These are phyloP conservation scores for Menidia beryllina DNA, from an alignment of 2,113 vertebrate species.

Conservation along the genomic window DNA sequence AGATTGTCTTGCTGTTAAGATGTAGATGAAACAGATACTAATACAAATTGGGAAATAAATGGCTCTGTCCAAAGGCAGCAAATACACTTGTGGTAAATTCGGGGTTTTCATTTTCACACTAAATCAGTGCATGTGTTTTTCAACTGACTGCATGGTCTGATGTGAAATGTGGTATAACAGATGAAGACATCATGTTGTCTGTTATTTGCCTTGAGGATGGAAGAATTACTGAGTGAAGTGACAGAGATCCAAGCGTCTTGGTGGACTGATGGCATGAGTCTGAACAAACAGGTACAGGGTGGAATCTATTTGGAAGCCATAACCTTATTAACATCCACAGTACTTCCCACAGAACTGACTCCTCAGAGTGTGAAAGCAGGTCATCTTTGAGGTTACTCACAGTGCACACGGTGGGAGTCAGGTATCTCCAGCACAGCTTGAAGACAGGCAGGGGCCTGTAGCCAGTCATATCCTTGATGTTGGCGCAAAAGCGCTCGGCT, in stretches of 20 bases:
- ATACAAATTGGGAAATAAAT: background rate
- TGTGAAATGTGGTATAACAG: no score
- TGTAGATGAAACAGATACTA: slow-evolving; percentile 4
- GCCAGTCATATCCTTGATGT: slow-evolving; percentile 79
- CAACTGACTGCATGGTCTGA: no score
- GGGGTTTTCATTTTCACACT: no score
- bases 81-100: background rate
- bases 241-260: background rate
- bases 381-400: slow-evolving; percentile 66
- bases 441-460: slow-evolving; percentile 67
- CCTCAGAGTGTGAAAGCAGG: slow-evolving; percentile 1
- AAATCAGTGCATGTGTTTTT: no score
- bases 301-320: slow-evolving; percentile 3
- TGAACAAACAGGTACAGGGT: background rate
- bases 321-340: background rate
- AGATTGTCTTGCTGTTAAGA: no score
- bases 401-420: slow-evolving; percentile 78
- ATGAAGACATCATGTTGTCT: background rate
- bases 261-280: background rate
- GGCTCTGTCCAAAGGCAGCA: background rate
- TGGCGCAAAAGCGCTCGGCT: slow-evolving; percentile 72
- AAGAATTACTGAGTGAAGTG: background rate
- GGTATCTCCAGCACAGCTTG: slow-evolving; percentile 80
- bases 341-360: slow-evolving; percentile 13
- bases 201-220: background rate